Percentiles rank a stretch among this genome's conserved stretches.
These are phyloP conservation scores for Poecilia gillii DNA, from an alignment of 2,797 vertebrate species.

Conservation along the genomic window DNA sequence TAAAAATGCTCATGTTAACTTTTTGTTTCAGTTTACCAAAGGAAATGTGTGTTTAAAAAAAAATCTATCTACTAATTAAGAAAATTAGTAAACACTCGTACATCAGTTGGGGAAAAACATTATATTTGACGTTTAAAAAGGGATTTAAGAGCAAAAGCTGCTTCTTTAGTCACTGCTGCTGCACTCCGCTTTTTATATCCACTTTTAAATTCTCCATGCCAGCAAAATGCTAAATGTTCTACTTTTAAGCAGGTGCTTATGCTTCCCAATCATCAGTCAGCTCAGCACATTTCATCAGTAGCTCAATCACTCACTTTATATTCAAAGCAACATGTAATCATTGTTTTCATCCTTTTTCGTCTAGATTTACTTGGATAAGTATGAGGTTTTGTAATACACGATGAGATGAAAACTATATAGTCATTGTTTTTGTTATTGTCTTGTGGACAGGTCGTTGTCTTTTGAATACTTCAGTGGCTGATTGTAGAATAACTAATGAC, in stretches of 20 bases:
- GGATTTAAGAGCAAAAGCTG: background rate
- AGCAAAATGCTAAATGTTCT: background rate
- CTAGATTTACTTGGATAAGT: background rate
- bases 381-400: background rate
- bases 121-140: background rate
- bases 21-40: too few species aligned
- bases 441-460: background rate
- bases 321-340: background rate
- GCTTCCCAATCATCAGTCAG: constrained; percentile 1
- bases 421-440: background rate
- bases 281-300: background rate
- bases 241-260: background rate
- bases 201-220: background rate
- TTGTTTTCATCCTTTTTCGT: background rate
- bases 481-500: background rate
- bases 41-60: too few species aligned
- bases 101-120: background rate
- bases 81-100: background rate
- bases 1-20: too few species aligned
- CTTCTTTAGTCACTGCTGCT: background rate
- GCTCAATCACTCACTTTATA: background rate
- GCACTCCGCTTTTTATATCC: background rate
- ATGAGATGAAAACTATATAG: background rate
- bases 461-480: background rate
- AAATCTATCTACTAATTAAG: too few species aligned